Evolutionary conservation across 2,888 invertebrate genomes (phyloP).

Genomic region (Slavum lentiscoides): DNA sequence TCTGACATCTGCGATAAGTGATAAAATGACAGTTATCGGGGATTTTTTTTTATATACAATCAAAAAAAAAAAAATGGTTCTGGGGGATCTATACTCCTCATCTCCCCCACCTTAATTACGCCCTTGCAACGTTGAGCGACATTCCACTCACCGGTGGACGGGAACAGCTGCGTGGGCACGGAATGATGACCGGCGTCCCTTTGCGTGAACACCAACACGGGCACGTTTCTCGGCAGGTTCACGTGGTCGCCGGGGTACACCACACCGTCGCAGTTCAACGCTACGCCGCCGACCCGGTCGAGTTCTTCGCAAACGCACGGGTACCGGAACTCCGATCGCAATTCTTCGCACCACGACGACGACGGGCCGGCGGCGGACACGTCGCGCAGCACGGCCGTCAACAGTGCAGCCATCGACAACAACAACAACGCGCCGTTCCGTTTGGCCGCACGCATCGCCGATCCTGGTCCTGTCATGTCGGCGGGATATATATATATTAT

Average conservation of each 20-base stretch:
- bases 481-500: too few relatives aligned
- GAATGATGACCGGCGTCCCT: conserved; percentile 79
- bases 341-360: conserved; percentile 55
- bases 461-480: too few relatives aligned
- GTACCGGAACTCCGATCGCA: conserved; percentile 56
- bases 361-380: background rate
- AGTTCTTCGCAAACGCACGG: conserved; percentile 56
- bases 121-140: too few relatives aligned
- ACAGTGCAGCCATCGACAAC: background rate
- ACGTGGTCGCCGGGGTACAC: conserved; percentile 81
- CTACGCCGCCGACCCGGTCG: conserved; percentile 55
- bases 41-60: too few relatives aligned
- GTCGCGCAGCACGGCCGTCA: background rate
- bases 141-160: conserved; percentile 56
- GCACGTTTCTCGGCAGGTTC: conserved; percentile 75
- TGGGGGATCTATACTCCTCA: too few relatives aligned
- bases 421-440: conserved; percentile 20
- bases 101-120: too few relatives aligned
- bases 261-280: conserved; percentile 80
- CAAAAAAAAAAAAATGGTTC: too few relatives aligned
- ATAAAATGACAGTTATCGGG: too few relatives aligned
- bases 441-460: conserved; percentile 31
- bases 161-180: conserved; percentile 73
- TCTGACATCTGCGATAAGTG: too few relatives aligned
- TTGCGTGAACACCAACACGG: conserved; percentile 79